phyloP scores from a whole-genome alignment of 2,113 vertebrate genomes.

The Ameiurus melas region DNA sequence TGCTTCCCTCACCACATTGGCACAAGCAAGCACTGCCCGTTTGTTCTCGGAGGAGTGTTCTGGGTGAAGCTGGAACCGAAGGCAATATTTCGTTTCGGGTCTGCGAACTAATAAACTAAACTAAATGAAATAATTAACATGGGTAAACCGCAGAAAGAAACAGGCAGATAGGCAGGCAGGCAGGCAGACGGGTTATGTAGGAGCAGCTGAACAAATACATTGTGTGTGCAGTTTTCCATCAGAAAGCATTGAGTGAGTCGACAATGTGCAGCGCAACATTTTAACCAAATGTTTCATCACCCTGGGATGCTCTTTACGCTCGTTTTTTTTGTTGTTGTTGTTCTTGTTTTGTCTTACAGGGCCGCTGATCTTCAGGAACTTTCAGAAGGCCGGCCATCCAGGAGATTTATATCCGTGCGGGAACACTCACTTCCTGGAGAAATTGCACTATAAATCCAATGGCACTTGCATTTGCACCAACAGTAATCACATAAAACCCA shows the following conservation, averaged over 20 bases:
- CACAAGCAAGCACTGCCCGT: slow-evolving; percentile 23
- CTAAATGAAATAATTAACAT: slow-evolving; percentile 68
- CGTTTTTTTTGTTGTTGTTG: not conserved
- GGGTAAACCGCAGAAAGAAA: slow-evolving; percentile 57
- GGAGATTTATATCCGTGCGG: slow-evolving; percentile 48
- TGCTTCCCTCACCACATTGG: slow-evolving; percentile 42
- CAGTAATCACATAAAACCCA: slow-evolving; percentile 46
- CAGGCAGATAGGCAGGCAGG: slow-evolving; percentile 52
- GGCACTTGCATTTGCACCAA: slow-evolving; percentile 44
- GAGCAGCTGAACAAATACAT: not conserved
- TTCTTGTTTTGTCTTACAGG: slow-evolving; percentile 8
- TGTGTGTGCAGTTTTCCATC: not conserved
- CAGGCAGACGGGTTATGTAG: slow-evolving; percentile 43
- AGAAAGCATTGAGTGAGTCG: not conserved
- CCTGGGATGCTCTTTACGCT: not conserved
- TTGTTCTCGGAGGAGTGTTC: slow-evolving; percentile 54
- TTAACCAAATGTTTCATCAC: slow-evolving; percentile 10
- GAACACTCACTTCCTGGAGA: slow-evolving; percentile 44
- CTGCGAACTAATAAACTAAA: slow-evolving; percentile 66
- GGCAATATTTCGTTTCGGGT: slow-evolving; percentile 60
- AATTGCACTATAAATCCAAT: slow-evolving; percentile 53
- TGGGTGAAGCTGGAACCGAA: slow-evolving; percentile 52
- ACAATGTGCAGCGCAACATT: not conserved
- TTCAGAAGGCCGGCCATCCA: slow-evolving; percentile 33
- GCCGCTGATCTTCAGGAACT: slow-evolving; percentile 10